These are phyloP conservation scores for Ylistrum balloti DNA, from an alignment of 1,140 invertebrate species.

Conservation along the genomic window DNA sequence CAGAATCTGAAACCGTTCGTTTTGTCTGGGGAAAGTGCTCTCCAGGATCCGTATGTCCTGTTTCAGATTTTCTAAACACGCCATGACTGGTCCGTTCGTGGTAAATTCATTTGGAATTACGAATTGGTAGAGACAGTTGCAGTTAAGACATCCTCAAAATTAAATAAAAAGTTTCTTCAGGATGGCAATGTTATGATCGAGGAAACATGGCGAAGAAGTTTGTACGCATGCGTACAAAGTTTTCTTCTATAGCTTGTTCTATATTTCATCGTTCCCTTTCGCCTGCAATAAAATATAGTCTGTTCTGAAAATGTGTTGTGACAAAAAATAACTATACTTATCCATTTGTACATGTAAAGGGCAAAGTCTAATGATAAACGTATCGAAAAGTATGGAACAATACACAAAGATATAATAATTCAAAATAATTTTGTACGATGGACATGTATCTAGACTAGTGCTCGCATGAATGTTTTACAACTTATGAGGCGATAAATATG, in stretches of 20 bases:
- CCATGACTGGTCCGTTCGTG: slow-evolving; percentile 86
- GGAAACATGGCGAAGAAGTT: slow-evolving; percentile 63
- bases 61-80: slow-evolving; percentile 98
- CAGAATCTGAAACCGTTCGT: slow-evolving; percentile 94
- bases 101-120: slow-evolving; percentile 53
- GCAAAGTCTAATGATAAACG: too few relatives aligned
- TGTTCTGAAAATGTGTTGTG: background rate
- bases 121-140: slow-evolving; percentile 37
- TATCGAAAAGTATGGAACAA: too few relatives aligned
- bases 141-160: background rate
- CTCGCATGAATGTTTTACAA: too few relatives aligned
- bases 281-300: background rate
- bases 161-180: slow-evolving; percentile 43
- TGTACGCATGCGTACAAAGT: slow-evolving; percentile 63
- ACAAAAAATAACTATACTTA: too few relatives aligned
- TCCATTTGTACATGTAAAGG: too few relatives aligned
- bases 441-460: too few relatives aligned
- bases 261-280: background rate
- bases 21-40: slow-evolving; percentile 95
- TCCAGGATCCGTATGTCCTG: slow-evolving; percentile 98
- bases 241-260: background rate
- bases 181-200: slow-evolving; percentile 62
- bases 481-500: too few relatives aligned
- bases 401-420: too few relatives aligned
- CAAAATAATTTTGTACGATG: too few relatives aligned